Conservation (phyloP, 2,888 invertebrate genomes). For the Cantharis flavilabris region DNA sequence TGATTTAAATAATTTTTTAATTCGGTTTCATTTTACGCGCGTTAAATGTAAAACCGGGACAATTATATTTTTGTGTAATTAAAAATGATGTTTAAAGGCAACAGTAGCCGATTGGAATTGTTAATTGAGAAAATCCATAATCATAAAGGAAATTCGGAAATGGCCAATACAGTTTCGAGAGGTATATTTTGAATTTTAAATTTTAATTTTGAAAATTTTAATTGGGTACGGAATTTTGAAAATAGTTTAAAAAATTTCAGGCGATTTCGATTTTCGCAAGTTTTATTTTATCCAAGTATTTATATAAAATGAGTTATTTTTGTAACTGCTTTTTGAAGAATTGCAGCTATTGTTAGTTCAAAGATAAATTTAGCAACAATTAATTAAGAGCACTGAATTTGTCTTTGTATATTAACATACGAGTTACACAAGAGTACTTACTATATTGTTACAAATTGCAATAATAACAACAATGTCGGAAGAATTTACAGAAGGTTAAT, state of each 20-base stretch:
- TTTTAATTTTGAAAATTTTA: background rate
- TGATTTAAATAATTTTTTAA: background rate
- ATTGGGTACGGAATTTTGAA: background rate
- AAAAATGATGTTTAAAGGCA: slow-evolving; percentile 83
- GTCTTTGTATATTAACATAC: slow-evolving; percentile 4
- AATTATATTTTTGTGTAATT: background rate
- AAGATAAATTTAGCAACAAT: slow-evolving; percentile 12
- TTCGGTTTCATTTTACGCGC: background rate
- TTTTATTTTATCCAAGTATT: background rate
- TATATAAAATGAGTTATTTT: background rate
- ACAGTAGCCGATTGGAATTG: slow-evolving; percentile 81
- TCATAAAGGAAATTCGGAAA: slow-evolving; percentile 68
- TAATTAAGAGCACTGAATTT: slow-evolving; percentile 14
- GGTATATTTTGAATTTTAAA: background rate
- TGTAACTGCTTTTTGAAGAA: background rate
- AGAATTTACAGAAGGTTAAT: slow-evolving; percentile 7
- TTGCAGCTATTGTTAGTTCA: background rate
- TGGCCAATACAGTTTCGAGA: slow-evolving; percentile 22
- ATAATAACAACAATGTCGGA: slow-evolving; percentile 12
- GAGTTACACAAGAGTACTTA: background rate
- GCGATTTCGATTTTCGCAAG: background rate
- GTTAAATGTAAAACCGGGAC: background rate
- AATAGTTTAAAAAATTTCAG: background rate
- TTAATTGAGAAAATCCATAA: slow-evolving; percentile 87
- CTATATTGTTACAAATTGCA: slow-evolving; percentile 1